These are phyloP conservation scores for Tribolium freemani DNA, from an alignment of 2,888 invertebrate species.

Conservation along the genomic window DNA sequence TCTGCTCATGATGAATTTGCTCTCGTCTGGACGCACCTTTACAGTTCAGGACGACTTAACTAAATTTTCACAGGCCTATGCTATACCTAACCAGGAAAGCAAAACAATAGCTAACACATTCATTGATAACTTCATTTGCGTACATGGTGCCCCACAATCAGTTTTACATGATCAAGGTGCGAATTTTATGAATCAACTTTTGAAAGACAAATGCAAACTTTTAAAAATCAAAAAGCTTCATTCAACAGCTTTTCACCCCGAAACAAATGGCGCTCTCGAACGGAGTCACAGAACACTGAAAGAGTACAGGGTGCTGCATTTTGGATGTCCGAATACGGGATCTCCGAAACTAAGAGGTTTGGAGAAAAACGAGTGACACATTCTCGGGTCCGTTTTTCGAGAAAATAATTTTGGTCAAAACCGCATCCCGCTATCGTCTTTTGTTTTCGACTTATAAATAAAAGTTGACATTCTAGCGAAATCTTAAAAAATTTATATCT, in stretches of 20 bases:
- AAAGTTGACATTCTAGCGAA: too few relatives aligned
- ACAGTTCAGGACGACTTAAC: conserved; percentile 62
- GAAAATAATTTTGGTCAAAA: too few relatives aligned
- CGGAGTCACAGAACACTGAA: conserved; percentile 55
- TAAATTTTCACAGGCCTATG: conserved; percentile 58
- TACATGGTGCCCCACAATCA: conserved; percentile 43
- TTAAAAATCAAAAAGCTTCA: conserved; percentile 54
- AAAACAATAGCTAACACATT: conserved; percentile 55
- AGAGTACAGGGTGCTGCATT: too few relatives aligned
- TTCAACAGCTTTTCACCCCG: conserved; percentile 54
- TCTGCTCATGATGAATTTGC: too few relatives aligned
- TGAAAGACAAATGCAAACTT: conserved; percentile 50
- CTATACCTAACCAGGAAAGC: conserved; percentile 59
- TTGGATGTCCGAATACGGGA: too few relatives aligned
- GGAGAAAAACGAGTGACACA: too few relatives aligned
- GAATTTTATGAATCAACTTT: conserved; percentile 44
- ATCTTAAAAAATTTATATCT: too few relatives aligned
- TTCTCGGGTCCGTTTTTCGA: too few relatives aligned
- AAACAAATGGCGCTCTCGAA: conserved; percentile 56
- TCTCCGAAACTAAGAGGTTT: too few relatives aligned
- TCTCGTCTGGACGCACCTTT: too few relatives aligned
- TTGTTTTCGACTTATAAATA: too few relatives aligned
- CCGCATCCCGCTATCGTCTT: too few relatives aligned
- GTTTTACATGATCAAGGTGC: conserved; percentile 43
- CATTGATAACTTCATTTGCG: conserved; percentile 49